Base-by-base conservation (phyloP, 2,113 vertebrate species). In the Varanus salvator region DNA sequence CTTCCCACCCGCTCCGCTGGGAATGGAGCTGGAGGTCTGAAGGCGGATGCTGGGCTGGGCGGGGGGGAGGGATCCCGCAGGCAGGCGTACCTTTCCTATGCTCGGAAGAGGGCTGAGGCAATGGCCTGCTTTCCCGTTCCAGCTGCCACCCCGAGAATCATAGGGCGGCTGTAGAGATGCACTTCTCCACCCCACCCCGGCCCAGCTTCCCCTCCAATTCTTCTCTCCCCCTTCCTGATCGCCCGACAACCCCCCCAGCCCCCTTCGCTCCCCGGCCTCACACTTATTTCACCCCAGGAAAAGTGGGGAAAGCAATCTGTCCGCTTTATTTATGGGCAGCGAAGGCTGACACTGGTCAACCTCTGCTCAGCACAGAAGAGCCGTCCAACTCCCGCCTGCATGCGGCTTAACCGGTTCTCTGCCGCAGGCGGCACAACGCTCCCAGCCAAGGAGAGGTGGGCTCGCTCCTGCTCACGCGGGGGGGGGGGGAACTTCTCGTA, bases 261-360 rank as follows among this genome's bases (percentile, higher is more conserved):
- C 93, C 94, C 86, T 91, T 82, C 95, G 93, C 94, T 96, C 95
- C 95, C 96, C 93, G 95, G 97, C 95, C 91, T 95, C 90, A 95
- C 87, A 96, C 97, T 97, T 97, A 95, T 97, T 97, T 95, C 96
- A 95, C 95, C 97, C 94, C 72, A 95, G 96, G 92, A 95, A 89
- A 93, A 96, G 96, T 94, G 38, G 38, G 38, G 38, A 97, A 97
- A 98, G 98, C 98, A 93, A 98, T 98, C 98, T 98, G 97, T 98
- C 98, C 98, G 98, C 96, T 99, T 99, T 99, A 99, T 99, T 99
- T 99, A 99, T 99, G 98, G 98, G 98, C 98, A 98, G 98, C 98
- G 98, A 98, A 99, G 98, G 97, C 97, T 98, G 98, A 97, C 98
- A 98, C 98, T 98, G 98, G 98, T 98, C 98, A 99, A 98, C 98